These are phyloP conservation scores for Mystacornis crossleyi DNA, from an alignment of 2,113 vertebrate genomes.

Conservation along the genomic window DNA sequence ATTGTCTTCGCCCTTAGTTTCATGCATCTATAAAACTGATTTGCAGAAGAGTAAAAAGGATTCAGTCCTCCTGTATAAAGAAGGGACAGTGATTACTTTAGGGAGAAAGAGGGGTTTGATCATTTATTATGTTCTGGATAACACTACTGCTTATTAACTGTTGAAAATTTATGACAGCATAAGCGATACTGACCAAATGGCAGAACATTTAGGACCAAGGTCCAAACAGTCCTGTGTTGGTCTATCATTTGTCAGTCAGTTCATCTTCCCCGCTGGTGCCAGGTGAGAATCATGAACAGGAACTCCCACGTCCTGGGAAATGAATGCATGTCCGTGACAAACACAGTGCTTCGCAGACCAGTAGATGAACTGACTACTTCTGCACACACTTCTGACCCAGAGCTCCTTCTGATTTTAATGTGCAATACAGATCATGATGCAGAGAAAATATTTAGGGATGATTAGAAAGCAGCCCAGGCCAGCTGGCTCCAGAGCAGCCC, in stretches of 20 bases:
- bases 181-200: neutral
- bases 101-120: neutral
- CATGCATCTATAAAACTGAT: neutral
- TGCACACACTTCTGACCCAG: neutral
- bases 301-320: neutral
- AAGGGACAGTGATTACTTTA: neutral
- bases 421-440: neutral
- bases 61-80: neutral
- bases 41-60: neutral
- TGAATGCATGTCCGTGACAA: fast-evolving
- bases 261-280: neutral
- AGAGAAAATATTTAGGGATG: neutral
- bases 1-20: neutral
- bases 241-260: neutral
- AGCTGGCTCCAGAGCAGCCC: neutral
- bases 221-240: neutral
- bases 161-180: neutral
- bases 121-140: neutral
- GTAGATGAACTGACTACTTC: neutral
- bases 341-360: neutral
- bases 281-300: neutral
- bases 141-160: neutral
- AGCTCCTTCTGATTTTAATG: neutral
- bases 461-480: neutral
- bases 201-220: neutral